phyloP scores from a whole-genome alignment of 2,888 invertebrate species.

The Lasioglossum vierecki region DNA sequence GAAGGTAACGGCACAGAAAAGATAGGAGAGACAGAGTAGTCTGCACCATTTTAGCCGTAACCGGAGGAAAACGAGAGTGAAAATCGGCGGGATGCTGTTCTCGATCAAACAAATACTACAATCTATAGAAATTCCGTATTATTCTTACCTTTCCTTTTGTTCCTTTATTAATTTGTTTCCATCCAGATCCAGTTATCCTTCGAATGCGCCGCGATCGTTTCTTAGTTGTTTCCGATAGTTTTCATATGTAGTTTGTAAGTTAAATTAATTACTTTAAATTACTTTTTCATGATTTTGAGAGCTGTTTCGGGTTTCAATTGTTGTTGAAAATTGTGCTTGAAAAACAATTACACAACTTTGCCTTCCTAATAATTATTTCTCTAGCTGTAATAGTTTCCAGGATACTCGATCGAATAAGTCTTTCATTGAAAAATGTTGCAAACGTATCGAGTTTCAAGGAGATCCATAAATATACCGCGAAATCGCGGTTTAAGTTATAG shows the following conservation, averaged over 20 bases:
- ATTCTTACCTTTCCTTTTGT: too few relatives aligned
- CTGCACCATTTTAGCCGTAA: slow-evolving; percentile 14
- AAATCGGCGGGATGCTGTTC: slow-evolving; percentile 22
- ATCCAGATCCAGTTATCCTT: not conserved
- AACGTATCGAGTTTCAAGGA: slow-evolving; percentile 18
- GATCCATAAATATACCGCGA: slow-evolving; percentile 31
- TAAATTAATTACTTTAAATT: too few relatives aligned
- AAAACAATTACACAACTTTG: too few relatives aligned
- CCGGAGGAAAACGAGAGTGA: slow-evolving; percentile 44
- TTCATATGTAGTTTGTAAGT: not conserved
- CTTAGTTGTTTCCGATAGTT: not conserved
- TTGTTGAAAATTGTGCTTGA: too few relatives aligned
- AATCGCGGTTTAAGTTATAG: not conserved
- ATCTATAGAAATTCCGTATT: not conserved
- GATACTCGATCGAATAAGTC: too few relatives aligned
- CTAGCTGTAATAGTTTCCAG: too few relatives aligned
- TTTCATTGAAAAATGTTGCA: not conserved
- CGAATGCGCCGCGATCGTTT: not conserved
- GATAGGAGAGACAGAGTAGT: not conserved
- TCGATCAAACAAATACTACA: not conserved
- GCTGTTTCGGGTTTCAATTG: too few relatives aligned
- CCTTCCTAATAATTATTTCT: too few relatives aligned
- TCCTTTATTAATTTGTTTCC: too few relatives aligned
- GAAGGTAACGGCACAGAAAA: slow-evolving; percentile 12
- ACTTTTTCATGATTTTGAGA: too few relatives aligned